Evolutionary conservation across 2,888 invertebrate species (phyloP), one percentile per base, ranked within the genome.

Genomic region (Conomelus anceps): DNA sequence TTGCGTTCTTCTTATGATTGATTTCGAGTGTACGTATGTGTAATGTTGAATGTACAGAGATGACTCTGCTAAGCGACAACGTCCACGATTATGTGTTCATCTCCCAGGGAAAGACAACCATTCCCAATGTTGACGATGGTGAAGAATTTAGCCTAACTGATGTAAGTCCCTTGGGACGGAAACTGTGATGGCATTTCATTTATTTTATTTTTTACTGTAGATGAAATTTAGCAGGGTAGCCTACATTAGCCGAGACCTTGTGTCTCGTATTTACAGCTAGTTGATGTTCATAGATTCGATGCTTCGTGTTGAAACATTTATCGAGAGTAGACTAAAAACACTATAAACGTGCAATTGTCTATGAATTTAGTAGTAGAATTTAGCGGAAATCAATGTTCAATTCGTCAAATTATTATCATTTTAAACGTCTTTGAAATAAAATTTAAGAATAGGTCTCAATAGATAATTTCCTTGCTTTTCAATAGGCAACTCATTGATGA

Each of bases 121-220:
- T 99, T 94, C 98, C 98, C 94, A 97, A 97, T 94, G 96, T 99
- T 94, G 98, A 98, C 95, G 99, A 99, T 95, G 96, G 95, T 93
- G 96, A 96, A 94, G 98, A 98, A 94, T 97, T 98, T 95, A 95
- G 95, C 93, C 94, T 95, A 93, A 97, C 97, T 93, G 96, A 97
- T 94, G 97, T 97, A 97, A 97, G 97, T 97, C 93, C 92, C 26
- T 4, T 20, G 41, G 34, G 23, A 63, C 63, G 6, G 3, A 34
- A 34, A 13, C 34, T 34, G 1, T 34, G 34, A 17, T 34, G 34
- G 1, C 9, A 34, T 63, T 63, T n/a, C 1, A n/a, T n/a, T 63
- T 4, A 13, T n/a, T n/a, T n/a, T n/a, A n/a, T n/a, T n/a, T n/a
- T 63, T 63, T 34, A 13, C 41, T 13, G 41, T 41, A 41, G n/a